A percentile compares a stretch with the other conserved stretches of the same genome.
These are phyloP conservation scores for Sebastes schlegelii DNA, from an alignment of 2,113 vertebrate species.

Conservation along the genomic window DNA sequence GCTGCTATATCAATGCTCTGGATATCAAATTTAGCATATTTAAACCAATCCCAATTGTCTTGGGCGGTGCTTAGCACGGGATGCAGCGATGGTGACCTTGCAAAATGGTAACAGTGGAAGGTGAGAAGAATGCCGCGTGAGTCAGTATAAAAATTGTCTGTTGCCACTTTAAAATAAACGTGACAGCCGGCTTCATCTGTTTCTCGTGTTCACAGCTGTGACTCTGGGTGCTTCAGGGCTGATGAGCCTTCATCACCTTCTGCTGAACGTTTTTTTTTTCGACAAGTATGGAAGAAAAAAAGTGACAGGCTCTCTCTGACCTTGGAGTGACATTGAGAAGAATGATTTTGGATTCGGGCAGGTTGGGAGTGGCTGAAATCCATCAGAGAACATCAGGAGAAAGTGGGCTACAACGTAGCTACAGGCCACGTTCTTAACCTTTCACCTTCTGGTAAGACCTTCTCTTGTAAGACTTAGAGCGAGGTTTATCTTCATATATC, in stretches of 20 bases:
- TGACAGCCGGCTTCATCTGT: conserved; percentile 19
- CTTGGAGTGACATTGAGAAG: background rate
- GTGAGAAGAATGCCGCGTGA: too few relatives aligned
- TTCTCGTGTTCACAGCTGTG: conserved; percentile 11
- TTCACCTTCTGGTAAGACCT: conserved; percentile 62
- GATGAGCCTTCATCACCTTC: background rate
- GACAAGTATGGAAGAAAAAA: conserved; percentile 10
- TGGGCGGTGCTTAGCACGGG: too few relatives aligned
- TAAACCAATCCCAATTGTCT: too few relatives aligned
- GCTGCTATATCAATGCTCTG: too few relatives aligned
- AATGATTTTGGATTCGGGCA: background rate
- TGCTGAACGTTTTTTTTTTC: conserved; percentile 2
- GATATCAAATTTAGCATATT: too few relatives aligned
- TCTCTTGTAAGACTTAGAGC: conserved; percentile 43
- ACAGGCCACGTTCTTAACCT: conserved; percentile 64
- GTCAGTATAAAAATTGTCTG: too few relatives aligned
- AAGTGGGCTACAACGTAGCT: conserved; percentile 28
- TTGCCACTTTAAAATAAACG: conserved; percentile 1
- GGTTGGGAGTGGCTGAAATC: conserved; percentile 20
- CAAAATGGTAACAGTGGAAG: too few relatives aligned
- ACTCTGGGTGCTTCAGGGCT: background rate
- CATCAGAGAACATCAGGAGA: conserved; percentile 12
- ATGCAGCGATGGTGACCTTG: too few relatives aligned
- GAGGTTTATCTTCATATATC: conserved; percentile 23
- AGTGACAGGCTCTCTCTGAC: background rate